These are phyloP conservation scores for Polietes domitor DNA, from an alignment of 2,888 invertebrate genomes.

Conservation along the genomic window DNA sequence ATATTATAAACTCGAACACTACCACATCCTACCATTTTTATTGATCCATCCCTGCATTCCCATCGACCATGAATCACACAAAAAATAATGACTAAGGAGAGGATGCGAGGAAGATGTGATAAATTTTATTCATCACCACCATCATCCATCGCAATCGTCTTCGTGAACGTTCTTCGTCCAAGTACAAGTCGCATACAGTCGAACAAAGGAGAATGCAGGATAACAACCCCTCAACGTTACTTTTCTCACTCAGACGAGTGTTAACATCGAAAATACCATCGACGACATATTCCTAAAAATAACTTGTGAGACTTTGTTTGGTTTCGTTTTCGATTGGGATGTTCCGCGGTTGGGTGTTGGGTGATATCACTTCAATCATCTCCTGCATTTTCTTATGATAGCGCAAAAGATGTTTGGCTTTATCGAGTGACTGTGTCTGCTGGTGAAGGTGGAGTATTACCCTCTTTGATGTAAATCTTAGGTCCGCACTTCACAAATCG, in stretches of 20 bases:
- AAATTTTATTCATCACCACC: not conserved
- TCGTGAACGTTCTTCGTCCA: too few species aligned
- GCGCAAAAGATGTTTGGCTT: not conserved
- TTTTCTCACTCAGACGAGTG: not conserved
- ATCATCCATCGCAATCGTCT: too few species aligned
- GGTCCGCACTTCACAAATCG: too few species aligned
- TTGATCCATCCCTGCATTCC: too few species aligned
- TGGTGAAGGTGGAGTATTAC: too few species aligned
- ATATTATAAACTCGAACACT: too few species aligned
- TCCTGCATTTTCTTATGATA: slow-evolving; percentile 14
- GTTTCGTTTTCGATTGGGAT: too few species aligned
- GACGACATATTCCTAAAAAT: slow-evolving; percentile 42
- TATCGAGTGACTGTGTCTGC: too few species aligned
- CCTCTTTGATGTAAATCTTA: not conserved
- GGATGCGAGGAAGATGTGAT: not conserved
- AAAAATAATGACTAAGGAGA: too few species aligned
- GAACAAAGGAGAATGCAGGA: slow-evolving; percentile 28
- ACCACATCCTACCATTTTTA: too few species aligned
- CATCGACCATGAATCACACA: too few species aligned
- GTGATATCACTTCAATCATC: slow-evolving; percentile 28
- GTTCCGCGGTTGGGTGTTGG: too few species aligned
- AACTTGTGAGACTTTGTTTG: slow-evolving; percentile 38
- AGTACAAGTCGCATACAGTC: not conserved
- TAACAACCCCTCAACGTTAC: slow-evolving; percentile 55
- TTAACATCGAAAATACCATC: slow-evolving; percentile 45